Conservation (phyloP, 2,113 vertebrate genomes). For the Ameiurus melas region DNA sequence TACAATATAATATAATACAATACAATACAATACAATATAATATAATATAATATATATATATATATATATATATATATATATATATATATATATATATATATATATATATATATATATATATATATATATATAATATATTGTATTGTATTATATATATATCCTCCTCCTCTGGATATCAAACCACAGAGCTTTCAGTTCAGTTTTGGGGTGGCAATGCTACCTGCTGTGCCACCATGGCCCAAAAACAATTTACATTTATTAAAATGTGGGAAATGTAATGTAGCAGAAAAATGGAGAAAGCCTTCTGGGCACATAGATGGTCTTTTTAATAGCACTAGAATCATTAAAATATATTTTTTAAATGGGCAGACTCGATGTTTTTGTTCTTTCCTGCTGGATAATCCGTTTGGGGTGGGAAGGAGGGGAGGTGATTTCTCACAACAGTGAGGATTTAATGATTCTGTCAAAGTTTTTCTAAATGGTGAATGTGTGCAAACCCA, state of each 20-base stretch:
- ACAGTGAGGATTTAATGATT: background rate
- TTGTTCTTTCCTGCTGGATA: background rate
- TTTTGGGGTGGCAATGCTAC: background rate
- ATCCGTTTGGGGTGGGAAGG: background rate
- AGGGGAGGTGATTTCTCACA: background rate
- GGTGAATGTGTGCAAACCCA: background rate
- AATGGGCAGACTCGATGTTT: background rate
- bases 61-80: too few species aligned
- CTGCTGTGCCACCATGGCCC: background rate
- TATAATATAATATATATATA: too few species aligned
- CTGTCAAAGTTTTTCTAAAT: background rate
- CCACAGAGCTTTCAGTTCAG: too few species aligned
- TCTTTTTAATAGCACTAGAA: background rate
- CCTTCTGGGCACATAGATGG: background rate
- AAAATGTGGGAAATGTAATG: background rate
- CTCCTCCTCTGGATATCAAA: background rate
- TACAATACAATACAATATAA: too few species aligned
- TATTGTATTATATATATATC: too few species aligned
- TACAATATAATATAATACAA: too few species aligned
- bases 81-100: too few species aligned
- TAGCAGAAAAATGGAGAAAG: background rate
- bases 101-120: too few species aligned
- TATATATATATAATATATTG: too few species aligned
- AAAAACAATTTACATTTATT: background rate
- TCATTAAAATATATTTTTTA: background rate